These are phyloP conservation scores for Erannis defoliaria DNA, from an alignment of 2,888 invertebrate species.

Conservation along the genomic window DNA sequence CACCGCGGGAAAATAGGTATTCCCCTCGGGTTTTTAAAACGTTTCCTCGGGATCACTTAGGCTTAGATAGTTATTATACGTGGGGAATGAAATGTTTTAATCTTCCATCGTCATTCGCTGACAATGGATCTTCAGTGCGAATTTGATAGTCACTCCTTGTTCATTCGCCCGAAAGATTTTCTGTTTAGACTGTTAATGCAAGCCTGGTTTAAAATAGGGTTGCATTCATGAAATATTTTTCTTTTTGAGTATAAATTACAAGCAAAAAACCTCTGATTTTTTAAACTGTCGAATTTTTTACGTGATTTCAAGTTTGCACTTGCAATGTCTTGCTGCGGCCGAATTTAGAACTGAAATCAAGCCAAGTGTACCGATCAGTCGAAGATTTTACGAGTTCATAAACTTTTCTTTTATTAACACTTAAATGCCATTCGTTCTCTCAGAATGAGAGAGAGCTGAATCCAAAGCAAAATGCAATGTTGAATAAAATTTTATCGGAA, in stretches of 20 bases:
- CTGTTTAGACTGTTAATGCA: constrained; percentile 57
- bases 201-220: constrained; percentile 50
- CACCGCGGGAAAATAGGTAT: constrained; percentile 79
- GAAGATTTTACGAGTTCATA: constrained; percentile 56
- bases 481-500: constrained; percentile 45
- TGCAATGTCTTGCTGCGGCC: constrained; percentile 68
- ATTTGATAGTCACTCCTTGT: constrained; percentile 80
- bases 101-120: constrained; percentile 81
- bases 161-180: constrained; percentile 67
- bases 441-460: too few species aligned
- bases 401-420: constrained; percentile 57
- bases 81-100: constrained; percentile 80
- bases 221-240: constrained; percentile 40
- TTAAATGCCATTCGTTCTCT: constrained; percentile 50
- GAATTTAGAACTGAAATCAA: constrained; percentile 76
- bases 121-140: constrained; percentile 73
- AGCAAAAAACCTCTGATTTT: constrained; percentile 15
- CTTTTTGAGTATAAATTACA: constrained; percentile 22
- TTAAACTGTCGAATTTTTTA: constrained; percentile 63
- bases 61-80: constrained; percentile 84
- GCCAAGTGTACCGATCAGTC: constrained; percentile 71
- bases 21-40: constrained; percentile 80
- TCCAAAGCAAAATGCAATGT: constrained; percentile 47
- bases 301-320: constrained; percentile 81
- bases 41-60: constrained; percentile 81